Conservation (phyloP, 1,140 invertebrate genomes). For the Nebria ingens region DNA sequence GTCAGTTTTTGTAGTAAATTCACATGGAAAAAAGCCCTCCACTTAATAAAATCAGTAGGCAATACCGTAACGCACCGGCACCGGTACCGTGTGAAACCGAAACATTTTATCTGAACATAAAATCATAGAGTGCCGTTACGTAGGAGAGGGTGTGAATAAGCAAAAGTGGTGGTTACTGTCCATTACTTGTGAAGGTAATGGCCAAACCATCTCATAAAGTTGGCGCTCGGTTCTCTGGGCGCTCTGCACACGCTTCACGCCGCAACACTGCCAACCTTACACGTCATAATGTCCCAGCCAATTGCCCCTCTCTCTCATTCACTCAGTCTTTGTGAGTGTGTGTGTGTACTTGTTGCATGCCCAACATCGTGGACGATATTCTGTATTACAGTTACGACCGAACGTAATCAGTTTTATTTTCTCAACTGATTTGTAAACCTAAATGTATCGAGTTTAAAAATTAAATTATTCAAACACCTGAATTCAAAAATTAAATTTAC, state of each 20-base stretch:
- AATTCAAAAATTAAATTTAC: no score
- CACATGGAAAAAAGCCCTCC: no score
- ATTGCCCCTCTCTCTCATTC: background rate
- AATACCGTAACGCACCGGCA: no score
- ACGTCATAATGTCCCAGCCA: constrained; percentile 8
- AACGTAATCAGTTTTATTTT: no score
- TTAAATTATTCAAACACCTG: no score
- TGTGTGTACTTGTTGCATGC: background rate
- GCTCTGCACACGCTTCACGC: background rate
- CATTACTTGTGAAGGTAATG: constrained; percentile 8
- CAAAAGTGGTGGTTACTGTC: constrained; percentile 6
- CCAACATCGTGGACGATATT: no score
- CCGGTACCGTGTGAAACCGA: no score
- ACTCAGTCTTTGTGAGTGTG: background rate
- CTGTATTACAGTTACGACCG: no score
- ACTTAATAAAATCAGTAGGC: no score
- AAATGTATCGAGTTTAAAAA: no score
- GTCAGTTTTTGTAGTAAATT: no score
- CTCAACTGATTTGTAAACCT: no score
- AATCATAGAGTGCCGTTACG: background rate
- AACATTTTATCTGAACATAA: background rate
- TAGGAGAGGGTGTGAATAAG: constrained; percentile 4
- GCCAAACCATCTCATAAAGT: constrained; percentile 7
- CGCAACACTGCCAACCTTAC: background rate
- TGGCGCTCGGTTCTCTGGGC: background rate